Base-by-base conservation (phyloP, 2,113 vertebrate genomes). In the Microcebus murinus region DNA sequence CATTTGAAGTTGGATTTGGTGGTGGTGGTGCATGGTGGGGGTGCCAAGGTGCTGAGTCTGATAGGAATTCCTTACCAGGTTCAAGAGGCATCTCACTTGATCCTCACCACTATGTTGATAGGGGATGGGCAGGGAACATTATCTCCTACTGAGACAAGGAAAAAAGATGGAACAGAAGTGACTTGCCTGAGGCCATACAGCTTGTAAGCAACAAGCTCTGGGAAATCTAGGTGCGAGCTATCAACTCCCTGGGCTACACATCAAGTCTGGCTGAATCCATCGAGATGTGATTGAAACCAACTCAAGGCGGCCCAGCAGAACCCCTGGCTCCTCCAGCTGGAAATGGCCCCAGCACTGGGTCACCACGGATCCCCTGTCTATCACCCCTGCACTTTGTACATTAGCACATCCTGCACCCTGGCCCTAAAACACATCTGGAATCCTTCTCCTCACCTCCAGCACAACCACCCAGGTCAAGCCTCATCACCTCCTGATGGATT, bases 371-470 rank as follows among this genome's bases (percentile, higher is more conserved):
- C 27, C 29, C 20, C 0, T 63, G 7, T 8, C 59, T 84, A 45
- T 85, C 48, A 42, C 15, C 3, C 21, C 39, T 4, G 25, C 23
- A n/a, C 34, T 65, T 45, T 42, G 39, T 15, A 23, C 52, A 8
- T 18, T 34, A 34, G 31, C 9, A 4, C 0, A 0, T 10, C 23
- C 71, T 71, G 29, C 0, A 42, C n/a, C n/a, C n/a, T n/a, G 27
- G 0, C 11, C 29, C 67, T 15, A 27, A 34, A 61, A 11, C 6
- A 36, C 27, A 9, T 25, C 74, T 25, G 1, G 2, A 36, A 76
- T 67, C 48, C 14, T 84, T 52, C 29, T 55, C 27, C 3, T 20
- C 70, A 20, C 39, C 39, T 65, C 34, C 25, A 10, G 36, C 1
- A 0, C 31, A 57, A 15, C 59, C 48, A 50, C n/a, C 34, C n/a